phyloP scores from a whole-genome alignment of 1,140 invertebrate genomes.

The Nasonia giraulti region DNA sequence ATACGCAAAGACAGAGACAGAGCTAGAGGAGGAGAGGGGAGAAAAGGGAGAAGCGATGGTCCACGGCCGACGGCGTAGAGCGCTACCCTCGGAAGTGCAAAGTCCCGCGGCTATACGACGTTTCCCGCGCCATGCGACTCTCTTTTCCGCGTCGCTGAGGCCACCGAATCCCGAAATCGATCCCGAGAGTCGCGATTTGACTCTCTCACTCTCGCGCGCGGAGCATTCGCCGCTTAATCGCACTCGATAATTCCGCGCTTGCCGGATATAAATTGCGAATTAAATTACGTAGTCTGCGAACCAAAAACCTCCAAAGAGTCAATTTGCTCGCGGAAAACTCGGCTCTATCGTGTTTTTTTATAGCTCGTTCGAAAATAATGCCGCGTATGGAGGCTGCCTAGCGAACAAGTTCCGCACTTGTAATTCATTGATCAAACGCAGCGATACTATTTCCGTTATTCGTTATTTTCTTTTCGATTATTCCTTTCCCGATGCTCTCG shows the following conservation, averaged over 20 bases:
- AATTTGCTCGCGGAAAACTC: not conserved
- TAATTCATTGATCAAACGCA: too few species aligned
- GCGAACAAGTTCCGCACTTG: not conserved
- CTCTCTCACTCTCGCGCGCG: not conserved
- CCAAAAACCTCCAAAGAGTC: slow-evolving; percentile 35
- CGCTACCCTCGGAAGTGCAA: not conserved
- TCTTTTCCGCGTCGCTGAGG: not conserved
- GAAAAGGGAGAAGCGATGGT: not conserved
- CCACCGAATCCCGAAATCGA: slow-evolving; percentile 66
- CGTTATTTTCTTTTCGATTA: not conserved
- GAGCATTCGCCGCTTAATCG: not conserved
- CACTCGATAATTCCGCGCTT: slow-evolving; percentile 27
- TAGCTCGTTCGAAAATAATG: too few species aligned
- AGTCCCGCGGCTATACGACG: not conserved
- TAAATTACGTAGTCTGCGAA: slow-evolving; percentile 62
- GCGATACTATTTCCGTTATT: too few species aligned
- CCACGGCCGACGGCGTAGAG: not conserved
- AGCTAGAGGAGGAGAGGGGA: not conserved
- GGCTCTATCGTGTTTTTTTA: too few species aligned
- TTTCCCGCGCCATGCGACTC: not conserved
- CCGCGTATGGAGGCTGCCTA: not conserved
- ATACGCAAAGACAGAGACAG: slow-evolving; percentile 19
- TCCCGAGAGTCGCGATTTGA: slow-evolving; percentile 56
- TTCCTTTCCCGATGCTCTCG: not conserved
- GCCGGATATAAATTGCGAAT: slow-evolving; percentile 40